Conservation (phyloP, 2,888 invertebrate species). For the Agrotis exclamationis region DNA sequence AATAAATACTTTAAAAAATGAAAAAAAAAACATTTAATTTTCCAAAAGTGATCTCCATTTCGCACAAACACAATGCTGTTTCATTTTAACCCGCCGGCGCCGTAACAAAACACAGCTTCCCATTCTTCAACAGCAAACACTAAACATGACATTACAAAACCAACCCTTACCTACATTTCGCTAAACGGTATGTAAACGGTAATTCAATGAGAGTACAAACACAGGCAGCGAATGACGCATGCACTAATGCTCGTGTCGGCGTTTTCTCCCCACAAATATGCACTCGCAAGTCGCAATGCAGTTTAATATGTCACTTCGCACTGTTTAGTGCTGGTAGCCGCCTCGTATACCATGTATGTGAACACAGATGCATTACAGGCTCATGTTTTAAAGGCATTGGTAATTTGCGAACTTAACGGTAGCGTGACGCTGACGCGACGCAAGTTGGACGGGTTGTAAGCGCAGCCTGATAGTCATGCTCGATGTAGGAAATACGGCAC, state of each 20-base stretch:
- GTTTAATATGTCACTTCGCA: constrained; percentile 73
- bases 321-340: constrained; percentile 62
- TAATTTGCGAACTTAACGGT: too few species aligned
- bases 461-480: too few species aligned
- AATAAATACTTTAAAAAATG: too few species aligned
- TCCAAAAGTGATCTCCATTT: neutral
- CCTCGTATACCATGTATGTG: constrained; percentile 17
- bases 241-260: constrained; percentile 72
- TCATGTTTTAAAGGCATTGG: neutral
- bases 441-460: too few species aligned
- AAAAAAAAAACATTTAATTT: neutral
- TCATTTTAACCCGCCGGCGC: neutral
- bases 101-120: constrained; percentile 8
- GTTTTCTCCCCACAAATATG: constrained; percentile 73
- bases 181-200: constrained; percentile 50
- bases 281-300: constrained; percentile 78
- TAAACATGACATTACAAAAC: constrained; percentile 33
- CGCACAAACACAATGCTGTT: neutral
- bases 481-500: too few species aligned
- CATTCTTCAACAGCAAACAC: neutral
- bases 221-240: constrained; percentile 70
- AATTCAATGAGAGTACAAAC: constrained; percentile 70
- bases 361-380: constrained; percentile 21
- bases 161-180: constrained; percentile 42
- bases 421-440: too few species aligned